A percentile compares a stretch with the other conserved stretches of the same genome.
phyloP scores from a whole-genome alignment of 2,797 vertebrate species.

The Chloroceryle amazona region DNA sequence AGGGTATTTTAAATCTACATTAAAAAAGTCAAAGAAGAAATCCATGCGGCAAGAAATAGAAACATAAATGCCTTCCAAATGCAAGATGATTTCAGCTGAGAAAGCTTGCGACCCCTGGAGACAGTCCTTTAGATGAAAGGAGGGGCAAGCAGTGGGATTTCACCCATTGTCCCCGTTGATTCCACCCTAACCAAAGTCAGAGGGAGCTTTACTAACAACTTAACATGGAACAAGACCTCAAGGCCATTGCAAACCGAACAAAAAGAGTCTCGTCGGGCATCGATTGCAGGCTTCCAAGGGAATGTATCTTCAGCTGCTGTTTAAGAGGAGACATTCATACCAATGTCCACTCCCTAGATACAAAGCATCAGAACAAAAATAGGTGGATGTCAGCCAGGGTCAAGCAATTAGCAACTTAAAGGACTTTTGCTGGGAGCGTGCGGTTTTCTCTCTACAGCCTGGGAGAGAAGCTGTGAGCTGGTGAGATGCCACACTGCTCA shows the following conservation, averaged over 20 bases:
- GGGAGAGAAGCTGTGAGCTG: background rate
- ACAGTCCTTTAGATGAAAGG: background rate
- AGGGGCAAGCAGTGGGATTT: background rate
- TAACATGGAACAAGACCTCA: background rate
- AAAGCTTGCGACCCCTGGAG: conserved; percentile 10
- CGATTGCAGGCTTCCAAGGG: background rate
- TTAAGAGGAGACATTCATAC: background rate
- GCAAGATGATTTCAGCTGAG: background rate
- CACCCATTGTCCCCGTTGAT: background rate
- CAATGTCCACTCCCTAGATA: background rate
- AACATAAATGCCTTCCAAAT: conserved; percentile 44
- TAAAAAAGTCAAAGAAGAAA: conserved; percentile 29
- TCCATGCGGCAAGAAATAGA: conserved; percentile 32
- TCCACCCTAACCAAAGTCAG: background rate
- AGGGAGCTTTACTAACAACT: background rate
- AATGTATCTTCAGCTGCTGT: background rate
- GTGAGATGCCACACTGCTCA: accelerated
- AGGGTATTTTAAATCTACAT: conserved; percentile 33
- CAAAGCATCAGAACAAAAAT: background rate
- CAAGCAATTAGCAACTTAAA: background rate
- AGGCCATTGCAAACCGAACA: background rate
- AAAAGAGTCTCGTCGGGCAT: background rate
- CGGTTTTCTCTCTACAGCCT: background rate
- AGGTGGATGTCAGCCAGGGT: background rate
- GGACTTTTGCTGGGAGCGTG: background rate